Evolutionary conservation across 2,888 invertebrate species (phyloP).

Genomic region (Volucella inflata): DNA sequence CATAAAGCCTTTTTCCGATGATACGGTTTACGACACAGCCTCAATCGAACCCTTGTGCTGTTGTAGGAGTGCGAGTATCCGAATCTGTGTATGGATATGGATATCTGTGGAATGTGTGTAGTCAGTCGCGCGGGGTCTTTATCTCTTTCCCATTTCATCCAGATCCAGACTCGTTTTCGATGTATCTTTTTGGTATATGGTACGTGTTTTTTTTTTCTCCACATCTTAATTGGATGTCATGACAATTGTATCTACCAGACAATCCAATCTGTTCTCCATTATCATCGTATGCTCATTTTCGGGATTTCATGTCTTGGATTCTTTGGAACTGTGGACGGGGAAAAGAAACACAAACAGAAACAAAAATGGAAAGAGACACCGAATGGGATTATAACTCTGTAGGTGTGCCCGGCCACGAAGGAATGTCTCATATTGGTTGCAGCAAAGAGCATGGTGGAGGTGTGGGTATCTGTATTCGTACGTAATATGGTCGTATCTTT

Average conservation of each 20-base stretch:
- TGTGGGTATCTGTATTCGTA: not conserved
- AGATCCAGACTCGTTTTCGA: not conserved
- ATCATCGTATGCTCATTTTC: slow-evolving; percentile 31
- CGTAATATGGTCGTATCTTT: slow-evolving; percentile 2
- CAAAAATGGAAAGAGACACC: too few relatives aligned
- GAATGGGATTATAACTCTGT: slow-evolving; percentile 44
- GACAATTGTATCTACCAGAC: slow-evolving; percentile 40
- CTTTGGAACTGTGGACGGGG: not conserved
- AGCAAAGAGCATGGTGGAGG: not conserved
- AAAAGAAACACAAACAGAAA: too few relatives aligned
- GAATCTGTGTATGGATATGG: not conserved
- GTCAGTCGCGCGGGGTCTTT: slow-evolving; percentile 14
- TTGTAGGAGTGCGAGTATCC: too few relatives aligned
- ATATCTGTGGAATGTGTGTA: slow-evolving; percentile 7
- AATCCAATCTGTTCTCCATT: slow-evolving; percentile 45
- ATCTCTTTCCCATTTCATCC: slow-evolving; percentile 24
- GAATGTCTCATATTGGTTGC: slow-evolving; percentile 35
- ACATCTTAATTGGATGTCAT: slow-evolving; percentile 48
- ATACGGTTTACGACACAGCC: not conserved
- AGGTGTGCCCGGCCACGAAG: slow-evolving; percentile 43
- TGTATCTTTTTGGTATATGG: too few relatives aligned
- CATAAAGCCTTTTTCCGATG: not conserved
- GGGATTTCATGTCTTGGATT: slow-evolving; percentile 32
- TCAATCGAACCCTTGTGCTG: slow-evolving; percentile 11
- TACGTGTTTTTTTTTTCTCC: slow-evolving; percentile 4